Evolutionary conservation across 2,113 vertebrate genomes (phyloP).

Genomic region (Nestor notabilis): DNA sequence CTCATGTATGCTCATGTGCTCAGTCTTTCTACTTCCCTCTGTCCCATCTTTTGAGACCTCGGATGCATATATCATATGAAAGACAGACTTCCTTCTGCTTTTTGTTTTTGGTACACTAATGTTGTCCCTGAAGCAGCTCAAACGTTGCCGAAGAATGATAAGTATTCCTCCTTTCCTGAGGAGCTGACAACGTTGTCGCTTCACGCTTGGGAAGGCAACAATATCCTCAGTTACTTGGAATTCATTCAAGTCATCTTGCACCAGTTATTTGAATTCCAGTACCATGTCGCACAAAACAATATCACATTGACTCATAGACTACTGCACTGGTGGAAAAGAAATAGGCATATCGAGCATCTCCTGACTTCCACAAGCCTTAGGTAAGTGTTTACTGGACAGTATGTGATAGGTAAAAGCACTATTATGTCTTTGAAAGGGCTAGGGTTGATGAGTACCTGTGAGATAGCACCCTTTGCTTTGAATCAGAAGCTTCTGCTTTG

Average conservation of each 20-base stretch:
- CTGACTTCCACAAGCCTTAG: background rate
- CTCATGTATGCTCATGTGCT: accelerated
- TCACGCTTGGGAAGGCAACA: background rate
- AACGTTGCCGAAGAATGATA: background rate
- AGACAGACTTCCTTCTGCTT: background rate
- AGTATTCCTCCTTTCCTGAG: background rate
- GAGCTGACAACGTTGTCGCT: background rate
- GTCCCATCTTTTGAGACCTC: background rate
- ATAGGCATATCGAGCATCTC: background rate
- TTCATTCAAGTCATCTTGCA: background rate
- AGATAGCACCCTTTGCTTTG: background rate
- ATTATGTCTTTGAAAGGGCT: background rate
- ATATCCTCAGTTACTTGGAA: background rate
- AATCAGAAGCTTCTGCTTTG: background rate
- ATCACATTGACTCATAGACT: background rate
- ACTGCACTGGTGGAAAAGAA: background rate
- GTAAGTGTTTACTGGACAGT: background rate
- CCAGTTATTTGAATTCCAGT: background rate
- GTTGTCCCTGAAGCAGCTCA: background rate
- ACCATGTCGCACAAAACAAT: background rate
- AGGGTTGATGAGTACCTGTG: background rate
- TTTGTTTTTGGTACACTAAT: background rate
- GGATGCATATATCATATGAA: background rate
- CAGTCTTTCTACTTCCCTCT: background rate
- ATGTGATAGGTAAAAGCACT: background rate